Percentiles rank a stretch among this genome's conserved stretches.
phyloP scores from a whole-genome alignment of 2,797 vertebrate species.

The Vespertilio murinus region DNA sequence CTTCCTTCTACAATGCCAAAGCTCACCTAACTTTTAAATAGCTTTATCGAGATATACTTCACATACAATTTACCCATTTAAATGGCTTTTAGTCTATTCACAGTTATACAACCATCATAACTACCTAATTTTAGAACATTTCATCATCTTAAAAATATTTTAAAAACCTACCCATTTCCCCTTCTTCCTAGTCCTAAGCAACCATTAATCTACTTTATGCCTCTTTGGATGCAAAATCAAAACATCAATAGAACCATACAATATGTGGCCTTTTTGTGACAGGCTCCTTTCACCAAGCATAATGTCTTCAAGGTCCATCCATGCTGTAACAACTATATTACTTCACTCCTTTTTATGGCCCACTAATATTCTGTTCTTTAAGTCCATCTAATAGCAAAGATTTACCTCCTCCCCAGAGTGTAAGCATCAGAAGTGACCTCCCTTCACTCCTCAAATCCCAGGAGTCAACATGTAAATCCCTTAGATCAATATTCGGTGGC shows the following conservation, averaged over 20 bases:
- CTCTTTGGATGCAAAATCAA: background rate
- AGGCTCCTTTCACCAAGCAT: background rate
- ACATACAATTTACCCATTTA: background rate
- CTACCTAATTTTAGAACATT: background rate
- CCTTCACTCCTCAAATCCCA: background rate
- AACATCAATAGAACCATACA: background rate
- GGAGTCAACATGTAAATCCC: background rate
- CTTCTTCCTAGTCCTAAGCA: background rate
- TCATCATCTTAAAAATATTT: background rate
- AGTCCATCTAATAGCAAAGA: background rate
- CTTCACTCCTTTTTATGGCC: background rate
- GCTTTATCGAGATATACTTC: background rate
- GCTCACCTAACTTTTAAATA: background rate
- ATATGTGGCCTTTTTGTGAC: background rate
- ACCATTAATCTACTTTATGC: background rate
- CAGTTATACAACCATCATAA: background rate
- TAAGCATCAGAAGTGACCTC: background rate
- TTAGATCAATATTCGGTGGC: background rate
- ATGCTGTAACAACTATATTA: background rate
- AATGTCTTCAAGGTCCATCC: background rate
- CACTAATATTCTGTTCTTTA: background rate
- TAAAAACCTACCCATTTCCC: background rate
- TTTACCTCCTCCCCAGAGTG: background rate
- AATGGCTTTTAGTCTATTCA: background rate
- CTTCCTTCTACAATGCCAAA: background rate